Evolutionary conservation across 2,797 vertebrate genomes (phyloP).

Genomic region (Hippopotamyrus pictus): DNA sequence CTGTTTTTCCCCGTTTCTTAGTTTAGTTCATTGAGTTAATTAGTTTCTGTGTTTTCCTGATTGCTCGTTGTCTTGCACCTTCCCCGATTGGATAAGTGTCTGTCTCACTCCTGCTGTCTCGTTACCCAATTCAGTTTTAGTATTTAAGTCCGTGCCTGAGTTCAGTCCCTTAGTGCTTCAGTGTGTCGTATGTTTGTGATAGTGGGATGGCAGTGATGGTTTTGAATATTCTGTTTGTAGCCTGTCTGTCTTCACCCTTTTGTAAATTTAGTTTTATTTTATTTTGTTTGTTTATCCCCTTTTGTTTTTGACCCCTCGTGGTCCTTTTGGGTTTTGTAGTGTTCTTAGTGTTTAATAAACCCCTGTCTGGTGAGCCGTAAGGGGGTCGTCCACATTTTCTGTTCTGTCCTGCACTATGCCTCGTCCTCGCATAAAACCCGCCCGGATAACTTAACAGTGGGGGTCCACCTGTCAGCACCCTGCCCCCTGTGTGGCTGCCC

Average conservation of each 20-base stretch:
- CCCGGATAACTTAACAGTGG: neutral
- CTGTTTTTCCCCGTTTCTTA: too few relatives aligned
- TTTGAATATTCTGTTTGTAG: neutral
- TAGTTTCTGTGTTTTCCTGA: too few relatives aligned
- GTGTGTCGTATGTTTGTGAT: neutral
- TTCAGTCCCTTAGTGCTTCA: too few relatives aligned
- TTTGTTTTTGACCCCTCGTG: neutral
- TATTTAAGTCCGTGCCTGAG: too few relatives aligned
- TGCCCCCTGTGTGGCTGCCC: neutral
- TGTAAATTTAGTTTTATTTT: neutral
- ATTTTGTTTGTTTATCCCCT: neutral
- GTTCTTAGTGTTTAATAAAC: neutral
- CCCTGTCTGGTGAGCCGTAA: neutral
- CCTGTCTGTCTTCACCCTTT: neutral
- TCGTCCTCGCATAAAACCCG: neutral
- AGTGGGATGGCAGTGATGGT: neutral
- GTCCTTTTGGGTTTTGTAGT: neutral
- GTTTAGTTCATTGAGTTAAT: too few relatives aligned
- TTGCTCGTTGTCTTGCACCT: too few relatives aligned
- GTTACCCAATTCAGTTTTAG: too few relatives aligned
- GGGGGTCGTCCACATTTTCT: too few relatives aligned
- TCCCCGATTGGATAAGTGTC: too few relatives aligned
- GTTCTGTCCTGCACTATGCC: neutral
- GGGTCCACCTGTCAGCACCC: neutral
- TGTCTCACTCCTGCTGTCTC: too few relatives aligned